phyloP scores from a whole-genome alignment of 2,113 vertebrate species.

The Parus major region DNA sequence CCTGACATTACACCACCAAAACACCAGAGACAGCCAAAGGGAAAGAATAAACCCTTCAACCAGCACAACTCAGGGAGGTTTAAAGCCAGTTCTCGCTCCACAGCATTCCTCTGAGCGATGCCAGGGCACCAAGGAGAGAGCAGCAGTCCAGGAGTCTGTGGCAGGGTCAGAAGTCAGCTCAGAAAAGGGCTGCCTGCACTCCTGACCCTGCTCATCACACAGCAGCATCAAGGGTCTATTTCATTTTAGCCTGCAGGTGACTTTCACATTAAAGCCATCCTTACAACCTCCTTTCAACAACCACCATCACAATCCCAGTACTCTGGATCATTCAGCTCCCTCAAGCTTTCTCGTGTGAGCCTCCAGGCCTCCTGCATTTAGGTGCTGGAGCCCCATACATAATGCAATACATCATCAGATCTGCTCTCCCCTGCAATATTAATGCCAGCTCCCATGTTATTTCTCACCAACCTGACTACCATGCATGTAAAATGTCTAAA shows the following conservation, averaged over 20 bases:
- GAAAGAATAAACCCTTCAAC: background rate
- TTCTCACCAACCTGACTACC: background rate
- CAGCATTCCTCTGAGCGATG: background rate
- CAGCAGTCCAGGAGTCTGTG: background rate
- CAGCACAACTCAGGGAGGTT: background rate
- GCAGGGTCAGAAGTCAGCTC: background rate
- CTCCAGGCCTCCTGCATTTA: background rate
- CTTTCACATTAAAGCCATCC: background rate
- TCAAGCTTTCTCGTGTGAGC: background rate
- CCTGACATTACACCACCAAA: background rate
- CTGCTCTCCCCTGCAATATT: conserved; percentile 26
- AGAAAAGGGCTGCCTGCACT: background rate
- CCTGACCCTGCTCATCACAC: background rate
- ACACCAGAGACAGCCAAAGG: background rate
- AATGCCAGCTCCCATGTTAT: background rate
- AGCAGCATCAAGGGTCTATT: background rate
- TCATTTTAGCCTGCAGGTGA: background rate
- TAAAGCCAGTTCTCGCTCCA: background rate
- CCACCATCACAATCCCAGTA: background rate
- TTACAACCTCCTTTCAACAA: background rate
- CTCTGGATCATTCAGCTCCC: background rate
- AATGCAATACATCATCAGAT: background rate
- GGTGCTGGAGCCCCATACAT: background rate
- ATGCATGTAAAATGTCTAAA: background rate
- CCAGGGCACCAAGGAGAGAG: background rate